Conservation (phyloP, 1,140 invertebrate species). For the Bombus sibiricus region DNA sequence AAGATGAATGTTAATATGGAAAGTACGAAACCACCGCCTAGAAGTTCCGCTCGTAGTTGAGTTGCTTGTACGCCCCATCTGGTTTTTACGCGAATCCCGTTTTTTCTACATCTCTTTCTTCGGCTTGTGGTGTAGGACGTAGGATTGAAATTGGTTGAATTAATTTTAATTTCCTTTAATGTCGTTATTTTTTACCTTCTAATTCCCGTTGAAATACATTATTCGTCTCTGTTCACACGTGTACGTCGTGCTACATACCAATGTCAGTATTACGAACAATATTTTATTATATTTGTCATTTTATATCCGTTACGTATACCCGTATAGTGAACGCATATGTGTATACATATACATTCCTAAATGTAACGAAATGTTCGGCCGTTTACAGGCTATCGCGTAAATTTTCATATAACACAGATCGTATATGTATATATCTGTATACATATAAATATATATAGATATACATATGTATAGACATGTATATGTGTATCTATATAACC, state of each 20-base stretch:
- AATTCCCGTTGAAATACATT: slow-evolving; percentile 64
- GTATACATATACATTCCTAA: slow-evolving; percentile 28
- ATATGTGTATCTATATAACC: slow-evolving; percentile 57
- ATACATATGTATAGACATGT: slow-evolving; percentile 25
- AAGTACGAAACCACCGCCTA: slow-evolving; percentile 8
- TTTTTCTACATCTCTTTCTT: slow-evolving; percentile 72
- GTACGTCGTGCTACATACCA: slow-evolving; percentile 51
- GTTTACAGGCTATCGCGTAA: neutral
- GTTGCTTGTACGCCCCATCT: slow-evolving; percentile 55
- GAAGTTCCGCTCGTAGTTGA: slow-evolving; percentile 58
- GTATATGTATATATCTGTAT: slow-evolving; percentile 66
- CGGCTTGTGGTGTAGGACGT: slow-evolving; percentile 78
- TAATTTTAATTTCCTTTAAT: slow-evolving; percentile 49
- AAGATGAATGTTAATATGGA: neutral
- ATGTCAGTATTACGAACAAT: slow-evolving; percentile 25
- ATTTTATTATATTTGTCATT: slow-evolving; percentile 58
- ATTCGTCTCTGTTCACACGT: slow-evolving; percentile 52
- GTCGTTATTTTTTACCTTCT: slow-evolving; percentile 68
- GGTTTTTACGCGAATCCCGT: slow-evolving; percentile 62
- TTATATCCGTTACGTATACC: slow-evolving; percentile 42
- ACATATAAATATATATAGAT: slow-evolving; percentile 40
- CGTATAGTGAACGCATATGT: slow-evolving; percentile 44
- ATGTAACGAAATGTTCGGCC: slow-evolving; percentile 15
- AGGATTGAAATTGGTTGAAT: slow-evolving; percentile 74
- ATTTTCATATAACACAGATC: slow-evolving; percentile 64